Base-by-base conservation (phyloP, 2,797 vertebrate genomes). In the Karalla daura region DNA sequence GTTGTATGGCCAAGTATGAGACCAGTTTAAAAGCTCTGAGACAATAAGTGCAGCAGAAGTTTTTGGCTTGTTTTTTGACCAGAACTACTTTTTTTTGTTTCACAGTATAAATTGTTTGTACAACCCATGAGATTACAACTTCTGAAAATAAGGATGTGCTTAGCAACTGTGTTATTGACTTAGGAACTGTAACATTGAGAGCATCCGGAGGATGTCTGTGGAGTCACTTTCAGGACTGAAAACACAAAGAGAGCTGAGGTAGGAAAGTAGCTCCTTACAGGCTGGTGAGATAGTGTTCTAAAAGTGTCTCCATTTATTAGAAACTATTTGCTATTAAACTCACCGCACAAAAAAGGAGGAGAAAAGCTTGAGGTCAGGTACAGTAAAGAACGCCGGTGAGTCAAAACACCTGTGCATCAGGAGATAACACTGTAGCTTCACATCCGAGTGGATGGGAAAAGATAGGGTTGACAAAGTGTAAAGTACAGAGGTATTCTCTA, bases 211-310 rank as follows among this genome's bases (percentile, higher is more conserved):
- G 25, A 73, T 32, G 54, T 80, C 43, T 30, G 27, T 36, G n/a
- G 51, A 14, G 15, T 64, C 27, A 55, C 32, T 36, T 37, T 35
- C 17, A 49, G 50, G 23, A 54, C 7, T 63, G 27, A 36, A 51
- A 62, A 50, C 40, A 14, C 1, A 1, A 65, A 37, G 28, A 61
- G 60, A 72, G 51, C 64, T 81, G 84, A 88, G 88, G 86, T 91
- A 90, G 74, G 33, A 25, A 40, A 32, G 28, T 18, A 47, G 32
- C 63, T 63, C 43, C 54, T 41, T 4, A 54, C 5, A 18, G 28
- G 14, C 39, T 25, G 27, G 27, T 12, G 2, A 67, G 20, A 18
- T 17, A 41, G 41, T 5, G 36, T 51, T 9, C 28, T 28, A 11
- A 8, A 25, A 15, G 7, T 14, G 49, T 52, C 39, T 63, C 45